Evolutionary conservation across 1,140 invertebrate genomes (phyloP), one percentile per base, ranked within the genome.

Genomic region (Trichogramma pretiosum): DNA sequence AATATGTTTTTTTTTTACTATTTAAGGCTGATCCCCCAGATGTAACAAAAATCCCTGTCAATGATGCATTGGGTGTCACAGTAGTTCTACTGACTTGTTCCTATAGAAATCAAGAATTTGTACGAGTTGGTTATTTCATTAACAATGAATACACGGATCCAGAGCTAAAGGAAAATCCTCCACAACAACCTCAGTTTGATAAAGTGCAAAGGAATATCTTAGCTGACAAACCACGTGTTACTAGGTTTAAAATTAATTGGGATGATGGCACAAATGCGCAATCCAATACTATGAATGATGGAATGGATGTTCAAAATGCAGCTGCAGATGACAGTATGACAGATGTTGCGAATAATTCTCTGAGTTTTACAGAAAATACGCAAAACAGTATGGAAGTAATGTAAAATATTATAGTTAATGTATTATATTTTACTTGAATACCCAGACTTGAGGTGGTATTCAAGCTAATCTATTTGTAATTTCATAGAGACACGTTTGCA

Each of bases 201-300:
- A 96, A 98, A 74, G 88, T 97, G 7, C 82, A 85, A 26, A 79
- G 93, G 58, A 97, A 96, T 71, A 97, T 98, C 58, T 70, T 98
- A 26, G 92, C 89, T 1, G 89, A 90, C 37, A 88, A 93, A 72
- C 93, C 93, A 4, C 76, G 94, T 60, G 93, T 98, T 1, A 98
- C 94, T 10, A 77, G 92, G 55, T 94, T 98, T 66, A 97, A 97
- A 75, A 97, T 97, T 34, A 94, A 97, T 62, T 98, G 94, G 94
- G 91, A 93, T 57, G 91, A 94, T 50, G 74, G 76, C 62, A 52
- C 72, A 9, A 73, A 62, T 44, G 52, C 64, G 1, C 55, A 64
- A 28, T 56, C 64, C 13, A 65, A 63, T 32, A 56, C 50, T 26
- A 50, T 62, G 14, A 55, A 56, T 1, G 61, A 69, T 5, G 58